phyloP scores from a whole-genome alignment of 2,797 vertebrate genomes.

The Thalassophryne amazonica region DNA sequence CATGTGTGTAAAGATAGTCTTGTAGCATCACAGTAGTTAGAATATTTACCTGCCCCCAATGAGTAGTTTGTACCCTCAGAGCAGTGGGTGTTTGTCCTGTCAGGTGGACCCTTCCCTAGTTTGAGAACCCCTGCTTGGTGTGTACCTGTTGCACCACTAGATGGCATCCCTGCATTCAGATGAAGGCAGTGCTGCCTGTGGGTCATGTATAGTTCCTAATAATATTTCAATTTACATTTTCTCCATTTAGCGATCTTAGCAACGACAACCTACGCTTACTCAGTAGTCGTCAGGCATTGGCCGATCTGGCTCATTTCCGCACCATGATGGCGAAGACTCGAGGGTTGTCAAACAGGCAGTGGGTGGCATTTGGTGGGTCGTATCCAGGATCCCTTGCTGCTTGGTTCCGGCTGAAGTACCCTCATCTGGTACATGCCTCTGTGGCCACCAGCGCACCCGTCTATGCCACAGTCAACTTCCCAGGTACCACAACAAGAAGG shows the following conservation, averaged over 20 bases:
- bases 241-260: conserved; percentile 62
- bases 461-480: conserved; percentile 71
- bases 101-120: no score
- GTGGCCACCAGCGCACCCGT: conserved; percentile 70
- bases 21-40: no score
- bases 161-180: conserved; percentile 32
- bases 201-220: not conserved
- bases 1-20: no score
- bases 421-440: conserved; percentile 69
- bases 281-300: conserved; percentile 71
- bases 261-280: conserved; percentile 62
- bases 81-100: no score
- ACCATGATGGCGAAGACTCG: conserved; percentile 18
- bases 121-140: not conserved
- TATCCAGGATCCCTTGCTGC: conserved; percentile 75
- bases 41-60: no score
- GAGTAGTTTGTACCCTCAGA: no score
- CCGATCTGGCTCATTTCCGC: conserved; percentile 74
- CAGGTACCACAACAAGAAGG: conserved; percentile 58
- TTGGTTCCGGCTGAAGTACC: conserved; percentile 78
- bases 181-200: not conserved
- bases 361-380: conserved; percentile 72
- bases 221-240: not conserved
- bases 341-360: conserved; percentile 56
- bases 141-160: conserved; percentile 27